A percentile compares a stretch with the other conserved stretches of the same genome.
phyloP scores from a whole-genome alignment of 2,888 invertebrate species.

The Dolichomitus sp. region DNA sequence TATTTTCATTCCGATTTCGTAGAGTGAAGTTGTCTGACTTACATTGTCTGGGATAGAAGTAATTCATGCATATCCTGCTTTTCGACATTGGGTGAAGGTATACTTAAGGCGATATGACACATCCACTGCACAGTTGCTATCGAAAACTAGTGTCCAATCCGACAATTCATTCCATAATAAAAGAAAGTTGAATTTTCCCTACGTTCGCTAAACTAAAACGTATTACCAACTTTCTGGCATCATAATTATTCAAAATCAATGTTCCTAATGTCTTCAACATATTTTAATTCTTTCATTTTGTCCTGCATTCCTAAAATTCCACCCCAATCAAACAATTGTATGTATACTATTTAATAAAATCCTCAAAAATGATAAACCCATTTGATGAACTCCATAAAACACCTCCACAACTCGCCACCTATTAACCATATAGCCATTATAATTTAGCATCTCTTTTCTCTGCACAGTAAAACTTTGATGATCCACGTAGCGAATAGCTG shows the following conservation, averaged over 20 bases:
- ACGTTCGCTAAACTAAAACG: no score
- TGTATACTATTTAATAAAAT: no score
- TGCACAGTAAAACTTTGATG: constrained; percentile 12
- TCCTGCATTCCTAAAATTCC: background rate
- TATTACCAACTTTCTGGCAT: no score
- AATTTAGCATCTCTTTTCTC: constrained; percentile 3
- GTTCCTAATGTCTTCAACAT: background rate
- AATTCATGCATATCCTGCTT: constrained; percentile 4
- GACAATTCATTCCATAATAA: no score
- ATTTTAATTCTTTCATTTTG: background rate
- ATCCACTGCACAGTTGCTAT: no score
- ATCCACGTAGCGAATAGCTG: constrained; percentile 32
- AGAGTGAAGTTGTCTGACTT: background rate
- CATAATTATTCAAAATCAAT: background rate
- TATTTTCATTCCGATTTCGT: background rate
- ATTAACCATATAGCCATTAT: constrained; percentile 14
- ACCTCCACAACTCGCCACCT: constrained; percentile 20
- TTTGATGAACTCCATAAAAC: constrained; percentile 38
- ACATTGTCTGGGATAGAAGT: background rate
- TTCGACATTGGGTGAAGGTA: background rate
- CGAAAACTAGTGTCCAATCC: no score
- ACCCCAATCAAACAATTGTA: no score
- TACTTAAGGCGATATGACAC: background rate
- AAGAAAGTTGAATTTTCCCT: no score
- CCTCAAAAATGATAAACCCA: constrained; percentile 49